Percentiles rank a stretch among this genome's conserved stretches.
Evolutionary conservation across 2,888 invertebrate genomes (phyloP).

Genomic region (Acrocyrtus sp.): DNA sequence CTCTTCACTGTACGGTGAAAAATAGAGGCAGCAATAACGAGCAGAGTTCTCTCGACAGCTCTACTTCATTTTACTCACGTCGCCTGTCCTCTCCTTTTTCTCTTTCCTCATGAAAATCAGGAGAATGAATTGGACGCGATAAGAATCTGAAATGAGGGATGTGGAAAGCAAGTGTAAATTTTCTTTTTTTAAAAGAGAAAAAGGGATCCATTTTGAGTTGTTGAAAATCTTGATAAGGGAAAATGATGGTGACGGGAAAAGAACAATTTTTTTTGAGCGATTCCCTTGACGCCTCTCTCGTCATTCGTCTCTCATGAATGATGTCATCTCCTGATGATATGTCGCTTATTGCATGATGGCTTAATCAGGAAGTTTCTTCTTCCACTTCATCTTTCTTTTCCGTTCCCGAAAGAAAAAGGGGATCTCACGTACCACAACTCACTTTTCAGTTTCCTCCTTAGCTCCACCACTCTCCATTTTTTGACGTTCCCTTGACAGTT

Average conservation of each 20-base stretch:
- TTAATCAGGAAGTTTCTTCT: not conserved
- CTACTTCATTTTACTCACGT: constrained; percentile 2
- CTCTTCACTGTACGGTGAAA: too few species aligned
- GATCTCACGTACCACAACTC: too few species aligned
- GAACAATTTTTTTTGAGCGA: constrained; percentile 10
- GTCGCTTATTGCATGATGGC: not conserved
- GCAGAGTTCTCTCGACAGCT: not conserved
- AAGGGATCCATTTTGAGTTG: not conserved
- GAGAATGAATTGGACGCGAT: constrained; percentile 26
- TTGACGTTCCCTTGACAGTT: not conserved
- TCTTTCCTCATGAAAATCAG: not conserved
- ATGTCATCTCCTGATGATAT: not conserved
- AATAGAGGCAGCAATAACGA: not conserved
- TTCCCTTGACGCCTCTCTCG: constrained; percentile 15
- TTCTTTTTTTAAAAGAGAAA: not conserved
- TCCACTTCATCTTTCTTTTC: too few species aligned
- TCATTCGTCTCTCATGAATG: not conserved
- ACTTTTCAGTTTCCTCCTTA: too few species aligned
- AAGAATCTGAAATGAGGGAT: constrained; percentile 27
- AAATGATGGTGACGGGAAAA: not conserved
- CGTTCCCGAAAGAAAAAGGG: too few species aligned
- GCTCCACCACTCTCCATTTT: too few species aligned
- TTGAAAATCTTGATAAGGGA: too few species aligned
- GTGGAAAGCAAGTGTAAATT: not conserved
- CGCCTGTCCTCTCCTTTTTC: constrained; percentile 7